Base-by-base conservation (phyloP, 1,140 invertebrate genomes). In the Phenacoccus solenopsis region DNA sequence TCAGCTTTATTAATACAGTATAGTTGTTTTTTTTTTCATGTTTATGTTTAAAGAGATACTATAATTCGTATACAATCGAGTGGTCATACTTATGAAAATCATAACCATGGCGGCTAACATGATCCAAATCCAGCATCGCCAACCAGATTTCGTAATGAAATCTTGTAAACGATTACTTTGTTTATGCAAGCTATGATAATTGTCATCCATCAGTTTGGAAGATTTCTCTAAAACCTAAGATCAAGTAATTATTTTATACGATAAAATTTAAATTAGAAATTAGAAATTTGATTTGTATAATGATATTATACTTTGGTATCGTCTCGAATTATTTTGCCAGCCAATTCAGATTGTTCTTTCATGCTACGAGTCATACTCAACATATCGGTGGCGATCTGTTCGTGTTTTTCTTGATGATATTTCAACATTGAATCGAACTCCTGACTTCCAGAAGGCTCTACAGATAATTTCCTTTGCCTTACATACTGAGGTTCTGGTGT, bases 381-480 rank as follows among this genome's bases (percentile, higher is more conserved):
- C 91, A 98, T 95, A 76, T 96, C 92, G 74, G 95, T 90, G 0
- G 93, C 92, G 57, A 96, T 88, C 78, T 91, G 93, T 76, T 95
- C 92, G 77, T 96, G 93, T 78, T 91, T 86, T 73, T 88, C 86
- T 74, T 91, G 85, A 77, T 96, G 90, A 78, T 92, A 90, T 77
- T 91, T 89, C 35, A 96, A 80, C 13, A 94, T 76, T 67, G 87
- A 84, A 77, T 94, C 90, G 68, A 71, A 69, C n/a, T 71, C 69
- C 61, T 71, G 38, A 69, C 5, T 71, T 64, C 68, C 68, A 13
- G 68, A 56, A 9, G 68, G 68, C 35, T 71, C 67, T 10, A 13
- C 68, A 22, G 30, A 35, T n/a, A 32, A 28, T 68, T 9, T 69
- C 24, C 68, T 22, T 30, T 69, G 49, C 24, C 68, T 71, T 35